Evolutionary conservation across 2,888 invertebrate species (phyloP).

Genomic region (Lymantria dispar): DNA sequence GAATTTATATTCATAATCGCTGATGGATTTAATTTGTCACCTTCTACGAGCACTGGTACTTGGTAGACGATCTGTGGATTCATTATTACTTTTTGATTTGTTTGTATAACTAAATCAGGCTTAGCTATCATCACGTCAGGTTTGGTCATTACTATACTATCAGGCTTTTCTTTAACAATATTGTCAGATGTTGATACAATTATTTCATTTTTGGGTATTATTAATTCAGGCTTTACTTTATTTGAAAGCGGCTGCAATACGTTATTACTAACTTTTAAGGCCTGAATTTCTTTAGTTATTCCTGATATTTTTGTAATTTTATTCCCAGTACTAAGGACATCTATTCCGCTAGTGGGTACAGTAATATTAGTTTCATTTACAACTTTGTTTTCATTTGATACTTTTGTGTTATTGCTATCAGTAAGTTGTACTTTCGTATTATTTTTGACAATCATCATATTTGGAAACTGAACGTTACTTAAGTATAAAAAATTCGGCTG

Average conservation of each 20-base stretch:
- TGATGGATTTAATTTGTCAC: conserved; percentile 52
- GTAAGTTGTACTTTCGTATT: conserved; percentile 46
- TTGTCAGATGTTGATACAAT: conserved; percentile 2
- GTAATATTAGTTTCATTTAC: conserved; percentile 33
- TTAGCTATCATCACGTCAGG: conserved; percentile 1
- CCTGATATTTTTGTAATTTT: conserved; percentile 36
- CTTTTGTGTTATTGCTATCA: conserved; percentile 45
- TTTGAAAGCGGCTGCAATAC: conserved; percentile 54
- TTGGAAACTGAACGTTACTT: conserved; percentile 74
- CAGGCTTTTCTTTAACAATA: conserved; percentile 1
- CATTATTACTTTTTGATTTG: conserved; percentile 62
- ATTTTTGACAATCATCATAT: conserved; percentile 74
- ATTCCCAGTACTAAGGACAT: conserved; percentile 5
- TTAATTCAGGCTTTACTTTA: conserved; percentile 53
- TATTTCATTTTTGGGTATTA: conserved; percentile 33
- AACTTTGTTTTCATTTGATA: conserved; percentile 53
- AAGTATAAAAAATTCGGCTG: conserved; percentile 74
- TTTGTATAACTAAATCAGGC: conserved; percentile 26
- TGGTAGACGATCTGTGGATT: conserved; percentile 71
- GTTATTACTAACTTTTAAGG: conserved; percentile 59
- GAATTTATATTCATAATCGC: conserved; percentile 31
- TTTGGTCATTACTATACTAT: neutral
- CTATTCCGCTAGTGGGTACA: conserved; percentile 24
- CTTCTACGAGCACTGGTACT: conserved; percentile 63
- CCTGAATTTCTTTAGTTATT: conserved; percentile 54